Evolutionary conservation across 2,797 vertebrate genomes (phyloP), one percentile per base, ranked within the genome.

Genomic region (Bradypus variegatus): DNA sequence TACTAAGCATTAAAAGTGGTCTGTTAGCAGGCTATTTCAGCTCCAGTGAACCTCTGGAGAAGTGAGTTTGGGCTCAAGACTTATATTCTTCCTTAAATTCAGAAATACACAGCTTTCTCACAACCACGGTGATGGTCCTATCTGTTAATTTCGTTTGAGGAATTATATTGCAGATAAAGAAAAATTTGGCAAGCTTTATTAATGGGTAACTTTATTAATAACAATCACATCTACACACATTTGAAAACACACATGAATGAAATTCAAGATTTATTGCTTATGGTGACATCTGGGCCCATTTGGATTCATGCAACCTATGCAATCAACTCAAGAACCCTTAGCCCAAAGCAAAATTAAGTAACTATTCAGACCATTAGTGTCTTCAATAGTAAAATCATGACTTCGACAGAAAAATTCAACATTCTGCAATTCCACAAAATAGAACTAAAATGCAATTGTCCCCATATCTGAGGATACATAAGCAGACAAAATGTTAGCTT

Each of bases 171-270:
- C 58, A 50, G 50, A 50, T 58, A 23, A 21, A 58, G 8, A 23
- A 21, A 23, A 23, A 58, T 19, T 21, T 7, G 8, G 58, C 21
- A 23, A 58, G 58, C 58, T 58, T 58, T 50, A 23, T 58, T 58
- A 58, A 85, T 41, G 36, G 50, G 50, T 82, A 76, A 80, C 38
- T 94, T 94, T 91, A 94, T 91, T 90, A 86, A 85, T 48, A 81
- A 94, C 15, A 80, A 60, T 29, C 62, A n/a, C 33, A 77, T 84
- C 76, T 50, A 84, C 33, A 82, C 18, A 79, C 13, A 87, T 65
- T 67, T 94, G 88, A 91, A 92, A 94, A 94, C 38, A 89, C 31
- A 81, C n/a, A 48, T 21, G 11, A 48, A 70, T 12, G 53, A 82
- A 58, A 88, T 33, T 48, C 27, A 73, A 25, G 16, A 87, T 75